A percentile compares a stretch with the other conserved stretches of the same genome.
These are phyloP conservation scores for Malurus cyaneus DNA, from an alignment of 2,113 vertebrate genomes.

Conservation along the genomic window DNA sequence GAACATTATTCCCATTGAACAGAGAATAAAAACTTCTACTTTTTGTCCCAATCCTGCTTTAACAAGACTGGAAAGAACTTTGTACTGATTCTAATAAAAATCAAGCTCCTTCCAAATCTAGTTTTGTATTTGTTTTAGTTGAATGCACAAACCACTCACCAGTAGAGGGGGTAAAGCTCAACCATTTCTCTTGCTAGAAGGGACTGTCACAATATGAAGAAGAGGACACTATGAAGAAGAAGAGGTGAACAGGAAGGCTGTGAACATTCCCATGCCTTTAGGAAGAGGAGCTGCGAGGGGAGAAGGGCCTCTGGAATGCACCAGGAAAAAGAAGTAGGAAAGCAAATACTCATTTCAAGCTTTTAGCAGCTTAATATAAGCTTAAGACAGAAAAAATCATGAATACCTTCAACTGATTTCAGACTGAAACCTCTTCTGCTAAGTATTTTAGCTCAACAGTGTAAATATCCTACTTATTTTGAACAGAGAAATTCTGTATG, in stretches of 20 bases:
- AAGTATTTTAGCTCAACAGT: not conserved
- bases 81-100: not conserved
- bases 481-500: not conserved
- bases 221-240: not conserved
- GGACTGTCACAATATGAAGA: not conserved
- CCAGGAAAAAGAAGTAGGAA: not conserved
- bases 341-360: not conserved
- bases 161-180: constrained; percentile 27
- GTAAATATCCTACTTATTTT: not conserved
- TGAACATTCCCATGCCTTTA: not conserved
- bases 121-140: not conserved
- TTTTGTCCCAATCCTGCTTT: not conserved
- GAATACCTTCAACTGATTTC: not conserved
- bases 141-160: not conserved
- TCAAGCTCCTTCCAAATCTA: not conserved
- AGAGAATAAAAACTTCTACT: not conserved
- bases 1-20: not conserved
- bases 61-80: not conserved
- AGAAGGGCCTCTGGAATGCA: not conserved
- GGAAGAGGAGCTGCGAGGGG: not conserved
- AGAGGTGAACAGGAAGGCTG: not conserved
- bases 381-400: not conserved
- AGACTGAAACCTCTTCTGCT: not conserved
- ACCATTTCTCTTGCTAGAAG: not conserved
- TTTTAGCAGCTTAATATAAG: not conserved